These are phyloP conservation scores for Stomatorhinus ivindoensis DNA, from an alignment of 2,113 vertebrate genomes.

Conservation along the genomic window DNA sequence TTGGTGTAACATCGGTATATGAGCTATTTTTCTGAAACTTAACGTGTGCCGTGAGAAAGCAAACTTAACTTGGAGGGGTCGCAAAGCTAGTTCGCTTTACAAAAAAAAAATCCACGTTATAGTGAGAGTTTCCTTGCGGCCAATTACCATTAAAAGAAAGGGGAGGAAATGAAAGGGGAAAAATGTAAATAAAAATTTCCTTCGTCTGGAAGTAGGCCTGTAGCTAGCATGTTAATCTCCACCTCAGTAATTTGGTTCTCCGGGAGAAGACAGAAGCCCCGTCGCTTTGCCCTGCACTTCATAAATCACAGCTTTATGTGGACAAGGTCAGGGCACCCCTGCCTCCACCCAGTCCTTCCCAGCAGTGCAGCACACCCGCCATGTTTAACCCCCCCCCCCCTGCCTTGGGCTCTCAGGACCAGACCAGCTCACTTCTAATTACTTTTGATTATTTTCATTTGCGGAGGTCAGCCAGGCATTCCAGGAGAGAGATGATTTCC, in stretches of 20 bases:
- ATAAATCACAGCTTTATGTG: conserved; percentile 99
- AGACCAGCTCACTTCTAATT: conserved; percentile 97
- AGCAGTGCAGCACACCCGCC: conserved; percentile 72
- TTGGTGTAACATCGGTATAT: background rate
- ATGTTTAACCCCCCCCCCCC: conserved; percentile 91
- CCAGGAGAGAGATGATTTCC: conserved; percentile 77
- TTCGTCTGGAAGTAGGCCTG: conserved; percentile 85
- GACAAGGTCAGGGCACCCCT: conserved; percentile 91
- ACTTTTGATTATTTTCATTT: conserved; percentile 99
- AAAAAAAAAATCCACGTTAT: conserved; percentile 16
- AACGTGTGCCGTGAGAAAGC: background rate
- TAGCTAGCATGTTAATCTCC: conserved; percentile 97
- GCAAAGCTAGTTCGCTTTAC: background rate
- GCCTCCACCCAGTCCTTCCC: conserved; percentile 81
- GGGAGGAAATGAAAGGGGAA: conserved; percentile 83
- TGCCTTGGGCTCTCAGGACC: conserved; percentile 82
- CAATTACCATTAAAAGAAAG: conserved; percentile 59
- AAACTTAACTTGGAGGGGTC: background rate
- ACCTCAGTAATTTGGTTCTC: conserved; percentile 98
- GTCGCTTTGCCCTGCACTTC: conserved; percentile 97
- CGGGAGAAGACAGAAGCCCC: conserved; percentile 98
- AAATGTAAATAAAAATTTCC: conserved; percentile 89
- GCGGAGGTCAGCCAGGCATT: conserved; percentile 87
- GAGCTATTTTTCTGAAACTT: background rate
- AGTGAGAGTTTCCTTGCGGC: conserved; percentile 31